Evolutionary conservation across 2,888 invertebrate genomes (phyloP), one percentile per base, ranked within the genome.

Genomic region (Oscheius sp.): DNA sequence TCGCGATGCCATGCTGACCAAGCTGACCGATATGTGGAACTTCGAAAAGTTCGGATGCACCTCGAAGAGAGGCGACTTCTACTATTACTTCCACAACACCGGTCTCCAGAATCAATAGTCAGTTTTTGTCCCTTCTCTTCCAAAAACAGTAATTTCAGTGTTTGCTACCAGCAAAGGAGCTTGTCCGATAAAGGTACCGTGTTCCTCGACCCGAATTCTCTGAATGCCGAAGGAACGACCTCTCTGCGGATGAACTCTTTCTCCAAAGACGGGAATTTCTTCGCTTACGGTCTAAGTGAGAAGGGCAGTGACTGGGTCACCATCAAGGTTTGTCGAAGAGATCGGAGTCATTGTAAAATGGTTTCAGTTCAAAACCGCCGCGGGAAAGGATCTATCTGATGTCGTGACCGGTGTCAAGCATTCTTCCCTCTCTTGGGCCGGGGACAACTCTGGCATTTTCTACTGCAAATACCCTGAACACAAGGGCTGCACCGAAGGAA

Each of bases 21-120:
- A 89, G 80, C 92, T 98, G 42, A 96, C 94, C 0, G 93, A 95
- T 85, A 91, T 96, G 42, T 96, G 96, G 96, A 94, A 99, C 90
- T 97, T 94, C 90, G 95, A 96, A n/a, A 96, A 96, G 91, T 95
- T 94, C 90, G 94, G 94, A 1, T 94, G 94, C 84, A 96, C 96
- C 0, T 93, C 92, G 87, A 93, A 93, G 84, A 92, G 94, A 86
- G 97, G 96, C 2, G 91, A 93, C 80, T 92, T 92, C 89, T 99
- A 96, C 90, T 98, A 94, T 90, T 96, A 94, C 90, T 94, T 93
- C 86, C 93, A 94, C 91, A 99, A 99, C 89, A 93, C 94, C 50
- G 98, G 98, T 1, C 92, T 99, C 74, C 98, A 99, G 91, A 97
- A 99, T 90, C 98, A 99, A 90, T 94, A 93, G 95, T 95, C 87